Evolutionary conservation across 2,797 vertebrate species (phyloP).

Genomic region (Sciaenops ocellatus): DNA sequence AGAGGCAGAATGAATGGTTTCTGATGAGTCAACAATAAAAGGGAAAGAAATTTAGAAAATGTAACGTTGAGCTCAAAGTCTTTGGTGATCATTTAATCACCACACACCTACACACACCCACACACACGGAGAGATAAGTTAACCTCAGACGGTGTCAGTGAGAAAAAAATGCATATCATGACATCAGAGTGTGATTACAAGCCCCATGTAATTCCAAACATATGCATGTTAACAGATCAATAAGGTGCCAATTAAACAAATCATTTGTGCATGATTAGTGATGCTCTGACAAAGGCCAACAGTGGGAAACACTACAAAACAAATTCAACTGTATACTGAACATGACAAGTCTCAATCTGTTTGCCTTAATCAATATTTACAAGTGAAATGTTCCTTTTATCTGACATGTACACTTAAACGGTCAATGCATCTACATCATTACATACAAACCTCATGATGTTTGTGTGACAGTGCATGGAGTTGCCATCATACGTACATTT

Average conservation of each 20-base stretch:
- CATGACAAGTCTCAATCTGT: constrained; percentile 45
- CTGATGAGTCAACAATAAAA: constrained; percentile 49
- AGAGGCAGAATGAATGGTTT: constrained; percentile 48
- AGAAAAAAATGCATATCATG: constrained; percentile 47
- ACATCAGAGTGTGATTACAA: constrained; percentile 55
- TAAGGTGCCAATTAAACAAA: constrained; percentile 71
- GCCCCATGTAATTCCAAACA: constrained; percentile 29
- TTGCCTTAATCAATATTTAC: constrained; percentile 67
- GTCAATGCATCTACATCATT: constrained; percentile 59
- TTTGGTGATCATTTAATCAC: constrained; percentile 42
- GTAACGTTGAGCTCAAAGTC: constrained; percentile 31
- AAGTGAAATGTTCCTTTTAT: constrained; percentile 63
- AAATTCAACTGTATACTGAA: constrained; percentile 48
- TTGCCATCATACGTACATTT: constrained; percentile 72
- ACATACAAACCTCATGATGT: constrained; percentile 66
- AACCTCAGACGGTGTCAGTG: constrained; percentile 29
- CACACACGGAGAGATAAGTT: constrained; percentile 9
- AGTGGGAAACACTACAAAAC: constrained; percentile 67
- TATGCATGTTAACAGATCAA: constrained; percentile 54
- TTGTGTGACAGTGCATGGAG: constrained; percentile 65
- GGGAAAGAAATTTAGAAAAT: constrained; percentile 35
- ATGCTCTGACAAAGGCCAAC: constrained; percentile 69
- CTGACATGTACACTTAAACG: constrained; percentile 62
- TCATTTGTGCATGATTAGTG: constrained; percentile 64
- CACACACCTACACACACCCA: constrained; percentile 2